Conservation (phyloP, 2,888 invertebrate species). For the Acrobasis suavella region DNA sequence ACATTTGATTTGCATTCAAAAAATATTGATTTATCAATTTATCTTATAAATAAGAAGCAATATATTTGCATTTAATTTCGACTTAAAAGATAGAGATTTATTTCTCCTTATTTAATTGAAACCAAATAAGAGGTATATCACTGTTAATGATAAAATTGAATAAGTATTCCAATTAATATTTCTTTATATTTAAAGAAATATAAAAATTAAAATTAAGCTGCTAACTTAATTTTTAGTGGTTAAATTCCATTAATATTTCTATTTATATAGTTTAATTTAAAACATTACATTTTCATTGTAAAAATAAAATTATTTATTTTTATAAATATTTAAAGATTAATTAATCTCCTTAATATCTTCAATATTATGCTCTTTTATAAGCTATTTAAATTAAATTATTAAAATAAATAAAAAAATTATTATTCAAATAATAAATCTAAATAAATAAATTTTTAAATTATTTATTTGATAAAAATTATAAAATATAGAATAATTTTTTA, state of each 20-base stretch:
- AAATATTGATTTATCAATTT: constrained; percentile 60
- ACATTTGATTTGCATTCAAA: constrained; percentile 72
- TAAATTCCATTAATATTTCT: too few species aligned
- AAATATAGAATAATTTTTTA: constrained; percentile 66
- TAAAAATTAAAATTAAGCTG: constrained; percentile 79
- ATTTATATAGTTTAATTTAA: too few species aligned
- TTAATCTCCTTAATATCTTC: constrained; percentile 67
- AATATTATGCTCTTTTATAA: constrained; percentile 67
- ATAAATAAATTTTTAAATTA: too few species aligned
- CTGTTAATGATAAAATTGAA: constrained; percentile 85
- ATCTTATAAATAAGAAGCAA: constrained; percentile 83
- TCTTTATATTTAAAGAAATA: too few species aligned
- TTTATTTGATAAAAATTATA: too few species aligned
- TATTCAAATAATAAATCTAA: too few species aligned
- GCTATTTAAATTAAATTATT: constrained; percentile 69
- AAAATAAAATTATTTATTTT: constrained; percentile 73
- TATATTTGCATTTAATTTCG: constrained; percentile 71
- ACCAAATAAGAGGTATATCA: constrained; percentile 84
- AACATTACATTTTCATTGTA: constrained; percentile 86
- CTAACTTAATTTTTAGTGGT: constrained; percentile 84
- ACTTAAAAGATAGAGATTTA: constrained; percentile 67
- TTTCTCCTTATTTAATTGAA: constrained; percentile 82
- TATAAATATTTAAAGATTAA: too few species aligned
- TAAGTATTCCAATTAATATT: constrained; percentile 79
- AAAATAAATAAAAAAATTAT: too few species aligned